A percentile compares a stretch with the other conserved stretches of the same genome.
Evolutionary conservation across 1,140 invertebrate species (phyloP).

Genomic region (Subanguina moxae): DNA sequence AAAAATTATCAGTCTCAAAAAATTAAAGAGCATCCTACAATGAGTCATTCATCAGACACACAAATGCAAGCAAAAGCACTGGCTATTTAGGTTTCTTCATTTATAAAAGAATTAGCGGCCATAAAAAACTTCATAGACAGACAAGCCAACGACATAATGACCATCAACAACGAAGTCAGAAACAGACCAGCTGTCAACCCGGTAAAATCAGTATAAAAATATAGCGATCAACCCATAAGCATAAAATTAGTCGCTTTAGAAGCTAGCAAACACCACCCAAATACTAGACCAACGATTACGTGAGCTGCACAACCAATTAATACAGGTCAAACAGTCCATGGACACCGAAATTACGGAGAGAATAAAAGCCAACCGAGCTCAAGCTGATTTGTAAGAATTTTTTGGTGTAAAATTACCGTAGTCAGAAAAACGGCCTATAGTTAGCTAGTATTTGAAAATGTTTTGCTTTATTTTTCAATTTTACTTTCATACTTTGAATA

Average conservation of each 20-base stretch:
- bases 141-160: constrained; percentile 44
- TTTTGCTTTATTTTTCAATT: too few relatives aligned
- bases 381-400: constrained; percentile 36
- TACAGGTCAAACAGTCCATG: constrained; percentile 46
- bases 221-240: background rate
- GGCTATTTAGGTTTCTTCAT: constrained; percentile 25
- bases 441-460: too few relatives aligned
- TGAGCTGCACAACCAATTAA: constrained; percentile 47
- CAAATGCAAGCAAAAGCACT: too few relatives aligned
- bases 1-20: too few relatives aligned
- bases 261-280: constrained; percentile 43
- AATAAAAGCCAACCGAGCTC: constrained; percentile 28
- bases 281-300: constrained; percentile 45
- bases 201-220: constrained; percentile 25
- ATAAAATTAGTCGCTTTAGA: too few relatives aligned
- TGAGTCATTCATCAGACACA: too few relatives aligned
- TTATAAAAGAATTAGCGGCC: constrained; percentile 41
- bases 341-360: constrained; percentile 43
- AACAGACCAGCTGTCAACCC: constrained; percentile 47
- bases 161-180: constrained; percentile 50
- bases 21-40: too few relatives aligned
- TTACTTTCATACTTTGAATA: too few relatives aligned
- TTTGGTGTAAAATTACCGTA: background rate
- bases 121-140: constrained; percentile 42
- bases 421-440: background rate